Conservation (phyloP, 2,888 invertebrate genomes). For the Balanococcus diminutus region DNA sequence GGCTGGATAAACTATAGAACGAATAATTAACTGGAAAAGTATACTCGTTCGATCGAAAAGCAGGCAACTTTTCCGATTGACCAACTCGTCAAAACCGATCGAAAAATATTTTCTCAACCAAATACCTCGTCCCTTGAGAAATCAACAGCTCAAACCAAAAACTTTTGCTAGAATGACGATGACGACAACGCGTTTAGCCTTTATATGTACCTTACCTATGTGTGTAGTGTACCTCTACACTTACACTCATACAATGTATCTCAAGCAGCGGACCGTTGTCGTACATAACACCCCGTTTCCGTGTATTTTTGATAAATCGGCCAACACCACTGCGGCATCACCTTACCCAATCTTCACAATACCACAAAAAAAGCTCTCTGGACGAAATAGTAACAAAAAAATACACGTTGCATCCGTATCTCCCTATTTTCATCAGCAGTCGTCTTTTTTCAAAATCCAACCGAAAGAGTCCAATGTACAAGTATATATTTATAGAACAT, state of each 20-base stretch:
- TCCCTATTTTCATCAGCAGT: not conserved
- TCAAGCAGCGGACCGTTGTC: no score
- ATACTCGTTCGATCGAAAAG: not conserved
- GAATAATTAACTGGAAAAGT: not conserved
- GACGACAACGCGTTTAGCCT: not conserved
- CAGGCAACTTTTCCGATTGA: not conserved
- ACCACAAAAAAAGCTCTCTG: not conserved
- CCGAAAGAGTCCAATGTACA: not conserved
- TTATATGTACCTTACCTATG: no score
- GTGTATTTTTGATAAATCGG: no score
- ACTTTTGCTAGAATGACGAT: not conserved
- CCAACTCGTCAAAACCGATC: not conserved
- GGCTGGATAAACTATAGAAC: not conserved
- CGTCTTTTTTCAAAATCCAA: not conserved
- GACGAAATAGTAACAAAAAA: not conserved
- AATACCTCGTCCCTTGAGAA: not conserved
- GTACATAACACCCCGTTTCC: no score
- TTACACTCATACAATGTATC: not conserved
- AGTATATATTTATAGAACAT: not conserved
- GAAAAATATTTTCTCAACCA: not conserved
- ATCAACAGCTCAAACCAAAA: not conserved
- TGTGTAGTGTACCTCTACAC: not conserved
- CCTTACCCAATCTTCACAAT: not conserved
- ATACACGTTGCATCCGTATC: not conserved
- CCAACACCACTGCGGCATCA: no score